A percentile compares a stretch with the other conserved stretches of the same genome.
Conservation (phyloP, 2,888 invertebrate species). For the Cacoxenus indagator region DNA sequence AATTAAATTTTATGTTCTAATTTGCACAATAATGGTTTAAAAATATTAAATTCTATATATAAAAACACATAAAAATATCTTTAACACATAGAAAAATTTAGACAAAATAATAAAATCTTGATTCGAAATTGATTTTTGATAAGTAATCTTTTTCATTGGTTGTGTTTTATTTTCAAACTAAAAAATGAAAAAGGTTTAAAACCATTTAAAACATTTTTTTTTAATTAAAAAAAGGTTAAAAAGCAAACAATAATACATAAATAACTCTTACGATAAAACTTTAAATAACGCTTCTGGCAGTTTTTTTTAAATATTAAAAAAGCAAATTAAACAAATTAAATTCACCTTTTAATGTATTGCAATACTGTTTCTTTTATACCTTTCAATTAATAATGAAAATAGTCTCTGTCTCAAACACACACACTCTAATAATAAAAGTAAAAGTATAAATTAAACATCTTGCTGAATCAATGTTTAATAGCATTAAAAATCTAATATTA, state of each 20-base stretch:
- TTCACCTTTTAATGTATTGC: constrained; percentile 1
- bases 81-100: constrained; percentile 21
- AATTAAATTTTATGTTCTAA: constrained; percentile 52
- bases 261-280: constrained; percentile 26
- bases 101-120: too few relatives aligned
- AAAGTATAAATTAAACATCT: constrained; percentile 13
- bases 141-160: too few relatives aligned
- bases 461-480: constrained; percentile 32
- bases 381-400: not conserved
- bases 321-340: not conserved
- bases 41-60: constrained; percentile 39
- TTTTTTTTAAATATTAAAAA: not conserved
- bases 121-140: too few relatives aligned
- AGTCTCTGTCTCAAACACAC: not conserved
- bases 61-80: constrained; percentile 31
- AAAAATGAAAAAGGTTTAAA: too few relatives aligned
- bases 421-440: constrained; percentile 22
- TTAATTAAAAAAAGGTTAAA: not conserved
- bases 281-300: constrained; percentile 55
- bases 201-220: too few relatives aligned
- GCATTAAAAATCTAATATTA: constrained; percentile 43
- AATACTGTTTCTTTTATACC: constrained; percentile 2
- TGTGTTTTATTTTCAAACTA: too few relatives aligned
- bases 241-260: constrained; percentile 14
- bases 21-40: constrained; percentile 14